phyloP scores from a whole-genome alignment of 2,888 invertebrate species.

The Marasmarcha lunaedactyla region DNA sequence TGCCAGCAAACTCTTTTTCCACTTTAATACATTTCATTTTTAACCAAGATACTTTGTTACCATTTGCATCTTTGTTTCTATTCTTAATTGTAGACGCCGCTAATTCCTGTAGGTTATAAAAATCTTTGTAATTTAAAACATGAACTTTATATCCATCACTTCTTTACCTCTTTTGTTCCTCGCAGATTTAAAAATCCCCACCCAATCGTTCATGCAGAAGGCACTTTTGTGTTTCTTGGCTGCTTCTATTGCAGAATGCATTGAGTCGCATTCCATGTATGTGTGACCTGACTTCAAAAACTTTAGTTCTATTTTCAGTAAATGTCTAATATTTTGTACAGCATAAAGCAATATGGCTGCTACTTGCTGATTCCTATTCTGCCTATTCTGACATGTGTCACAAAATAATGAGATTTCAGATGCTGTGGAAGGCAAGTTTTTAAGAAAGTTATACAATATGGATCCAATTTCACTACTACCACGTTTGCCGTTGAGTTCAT shows the following conservation, averaged over 20 bases:
- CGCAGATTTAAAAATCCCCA: background rate
- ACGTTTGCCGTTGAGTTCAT: slow-evolving; percentile 10
- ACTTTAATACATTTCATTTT: slow-evolving; percentile 11
- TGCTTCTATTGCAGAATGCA: background rate
- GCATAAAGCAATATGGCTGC: slow-evolving; percentile 9
- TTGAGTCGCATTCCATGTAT: too few relatives aligned
- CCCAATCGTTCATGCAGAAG: slow-evolving; percentile 8
- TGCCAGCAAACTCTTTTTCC: slow-evolving; percentile 7
- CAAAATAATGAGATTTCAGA: slow-evolving; percentile 9
- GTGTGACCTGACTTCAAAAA: too few relatives aligned
- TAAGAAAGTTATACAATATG: slow-evolving; percentile 1
- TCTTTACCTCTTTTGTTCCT: too few relatives aligned
- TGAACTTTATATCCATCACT: background rate
- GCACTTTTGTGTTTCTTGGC: slow-evolving; percentile 10
- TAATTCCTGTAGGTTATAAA: slow-evolving; percentile 3
- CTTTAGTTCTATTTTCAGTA: slow-evolving; percentile 6
- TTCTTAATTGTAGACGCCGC: slow-evolving; percentile 8
- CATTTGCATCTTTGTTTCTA: slow-evolving; percentile 9
- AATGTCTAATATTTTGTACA: slow-evolving; percentile 7
- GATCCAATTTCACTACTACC: slow-evolving; percentile 10
- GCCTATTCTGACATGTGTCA: slow-evolving; percentile 2
- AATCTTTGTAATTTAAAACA: too few relatives aligned
- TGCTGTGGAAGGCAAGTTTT: too few relatives aligned
- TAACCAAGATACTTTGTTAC: slow-evolving; percentile 8
- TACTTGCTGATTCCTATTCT: slow-evolving; percentile 10